phyloP scores from a whole-genome alignment of 1,140 invertebrate species.

The Lamellibrachia luymesi region DNA sequence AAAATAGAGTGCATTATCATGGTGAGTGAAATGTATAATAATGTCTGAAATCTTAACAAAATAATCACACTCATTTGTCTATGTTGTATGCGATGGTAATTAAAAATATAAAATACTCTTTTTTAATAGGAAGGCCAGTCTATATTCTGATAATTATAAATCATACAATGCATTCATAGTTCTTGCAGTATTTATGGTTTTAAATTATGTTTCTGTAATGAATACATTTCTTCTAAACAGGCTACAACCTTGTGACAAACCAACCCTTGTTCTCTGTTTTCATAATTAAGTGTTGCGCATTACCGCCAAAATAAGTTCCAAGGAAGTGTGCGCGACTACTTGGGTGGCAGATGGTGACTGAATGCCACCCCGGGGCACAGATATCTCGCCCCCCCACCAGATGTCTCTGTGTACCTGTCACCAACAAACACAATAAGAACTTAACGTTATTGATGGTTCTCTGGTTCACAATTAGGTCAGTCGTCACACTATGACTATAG shows the following conservation, averaged over 20 bases:
- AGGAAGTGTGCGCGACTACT: not conserved
- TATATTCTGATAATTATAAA: too few species aligned
- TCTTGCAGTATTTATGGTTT: not conserved
- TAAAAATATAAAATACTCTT: too few species aligned
- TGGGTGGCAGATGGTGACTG: not conserved
- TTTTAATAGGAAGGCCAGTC: too few species aligned
- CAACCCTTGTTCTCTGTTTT: not conserved
- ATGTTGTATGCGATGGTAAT: too few species aligned
- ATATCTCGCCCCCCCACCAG: not conserved
- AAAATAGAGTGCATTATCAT: too few species aligned
- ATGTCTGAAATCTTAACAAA: too few species aligned
- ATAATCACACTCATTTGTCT: too few species aligned
- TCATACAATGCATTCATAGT: not conserved
- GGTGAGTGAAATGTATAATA: too few species aligned
- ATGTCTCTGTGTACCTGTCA: not conserved
- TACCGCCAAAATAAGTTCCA: not conserved
- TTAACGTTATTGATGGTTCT: not conserved
- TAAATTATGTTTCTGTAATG: not conserved
- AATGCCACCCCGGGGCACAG: not conserved
- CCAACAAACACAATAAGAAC: not conserved
- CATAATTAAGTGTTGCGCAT: not conserved
- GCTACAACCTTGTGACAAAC: not conserved
- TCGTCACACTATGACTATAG: not conserved
- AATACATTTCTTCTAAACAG: not conserved
- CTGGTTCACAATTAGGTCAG: not conserved